These are phyloP conservation scores for Sternotherus odoratus DNA, from an alignment of 2,797 vertebrate genomes.

Conservation along the genomic window DNA sequence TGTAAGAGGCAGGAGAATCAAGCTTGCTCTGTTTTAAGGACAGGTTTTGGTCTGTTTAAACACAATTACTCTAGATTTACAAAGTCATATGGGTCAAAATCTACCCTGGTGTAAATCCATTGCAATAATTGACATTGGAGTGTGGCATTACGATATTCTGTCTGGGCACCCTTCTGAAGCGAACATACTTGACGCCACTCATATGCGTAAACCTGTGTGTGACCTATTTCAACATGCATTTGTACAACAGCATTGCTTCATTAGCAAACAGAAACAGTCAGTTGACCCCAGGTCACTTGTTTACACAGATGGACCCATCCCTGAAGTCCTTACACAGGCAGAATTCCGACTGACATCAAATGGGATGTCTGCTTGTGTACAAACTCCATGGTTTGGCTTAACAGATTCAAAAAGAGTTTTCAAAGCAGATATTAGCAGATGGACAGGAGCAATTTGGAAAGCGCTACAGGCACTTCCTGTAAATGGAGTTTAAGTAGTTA, in stretches of 20 bases:
- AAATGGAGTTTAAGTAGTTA: neutral
- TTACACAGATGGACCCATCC: neutral
- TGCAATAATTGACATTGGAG: neutral
- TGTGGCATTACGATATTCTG: neutral
- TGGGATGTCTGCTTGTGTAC: neutral
- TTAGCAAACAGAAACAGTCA: neutral
- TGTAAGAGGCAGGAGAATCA: neutral
- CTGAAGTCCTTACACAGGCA: neutral
- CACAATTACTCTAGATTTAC: neutral
- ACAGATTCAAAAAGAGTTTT: neutral
- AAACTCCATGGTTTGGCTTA: neutral
- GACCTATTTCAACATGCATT: neutral
- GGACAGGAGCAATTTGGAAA: neutral
- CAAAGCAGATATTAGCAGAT: neutral
- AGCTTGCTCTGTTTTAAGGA: neutral
- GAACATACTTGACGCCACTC: neutral
- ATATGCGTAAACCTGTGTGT: neutral
- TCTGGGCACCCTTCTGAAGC: neutral
- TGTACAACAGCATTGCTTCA: neutral
- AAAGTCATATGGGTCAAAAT: neutral
- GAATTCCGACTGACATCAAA: neutral
- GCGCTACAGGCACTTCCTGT: neutral
- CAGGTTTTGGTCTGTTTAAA: neutral
- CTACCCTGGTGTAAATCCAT: neutral
- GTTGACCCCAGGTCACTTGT: neutral